Conservation (phyloP, 2,113 vertebrate genomes). For the Pangasianodon hypophthalmus region DNA sequence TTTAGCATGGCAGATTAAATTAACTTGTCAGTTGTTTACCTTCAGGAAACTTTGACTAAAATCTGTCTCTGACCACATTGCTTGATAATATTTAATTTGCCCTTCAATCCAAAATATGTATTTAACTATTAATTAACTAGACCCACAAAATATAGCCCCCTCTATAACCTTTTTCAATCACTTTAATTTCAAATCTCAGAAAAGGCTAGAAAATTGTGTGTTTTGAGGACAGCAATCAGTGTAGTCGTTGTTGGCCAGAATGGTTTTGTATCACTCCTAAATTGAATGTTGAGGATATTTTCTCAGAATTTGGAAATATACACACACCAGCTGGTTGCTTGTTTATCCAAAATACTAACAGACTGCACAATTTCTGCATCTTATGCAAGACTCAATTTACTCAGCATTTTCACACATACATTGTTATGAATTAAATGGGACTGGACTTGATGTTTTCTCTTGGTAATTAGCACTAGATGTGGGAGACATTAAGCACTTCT, state of each 20-base stretch:
- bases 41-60: background rate
- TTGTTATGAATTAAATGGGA: background rate
- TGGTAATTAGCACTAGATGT: background rate
- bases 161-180: background rate
- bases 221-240: background rate
- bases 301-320: background rate
- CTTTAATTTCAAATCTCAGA: background rate
- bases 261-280: background rate
- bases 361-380: background rate
- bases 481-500: background rate
- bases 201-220: background rate
- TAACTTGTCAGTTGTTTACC: background rate
- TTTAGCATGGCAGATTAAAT: background rate
- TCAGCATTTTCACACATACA: background rate
- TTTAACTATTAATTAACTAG: background rate
- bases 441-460: background rate
- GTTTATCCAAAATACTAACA: background rate
- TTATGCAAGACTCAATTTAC: background rate
- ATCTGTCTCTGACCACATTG: background rate
- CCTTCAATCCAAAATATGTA: background rate
- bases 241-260: background rate
- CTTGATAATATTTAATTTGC: background rate
- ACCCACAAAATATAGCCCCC: background rate
- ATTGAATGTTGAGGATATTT: background rate
- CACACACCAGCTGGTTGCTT: background rate